phyloP scores from a whole-genome alignment of 2,888 invertebrate genomes.

The Schizotus pectinicornis region DNA sequence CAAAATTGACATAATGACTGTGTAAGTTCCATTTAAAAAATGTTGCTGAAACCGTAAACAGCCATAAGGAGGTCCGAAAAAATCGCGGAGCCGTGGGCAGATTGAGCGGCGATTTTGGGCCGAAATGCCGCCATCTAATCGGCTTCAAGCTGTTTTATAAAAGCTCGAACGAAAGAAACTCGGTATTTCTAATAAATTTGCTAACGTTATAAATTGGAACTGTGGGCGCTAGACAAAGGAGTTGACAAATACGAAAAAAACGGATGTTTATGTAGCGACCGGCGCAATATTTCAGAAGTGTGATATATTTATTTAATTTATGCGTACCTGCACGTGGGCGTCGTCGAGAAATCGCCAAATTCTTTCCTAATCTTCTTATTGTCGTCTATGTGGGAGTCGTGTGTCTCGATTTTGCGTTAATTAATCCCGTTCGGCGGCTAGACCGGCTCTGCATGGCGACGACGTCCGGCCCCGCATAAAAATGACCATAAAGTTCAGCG shows the following conservation, averaged over 20 bases:
- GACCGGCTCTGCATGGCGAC: not conserved
- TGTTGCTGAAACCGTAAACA: too few species aligned
- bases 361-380: not conserved
- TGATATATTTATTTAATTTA: not conserved
- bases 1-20: too few species aligned
- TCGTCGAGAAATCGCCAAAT: not conserved
- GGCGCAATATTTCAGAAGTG: not conserved
- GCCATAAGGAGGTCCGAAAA: too few species aligned
- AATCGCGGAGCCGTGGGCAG: too few species aligned
- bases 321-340: not conserved
- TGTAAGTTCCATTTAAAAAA: too few species aligned
- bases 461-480: slow-evolving; percentile 12
- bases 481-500: slow-evolving; percentile 28
- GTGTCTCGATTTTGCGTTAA: too few species aligned
- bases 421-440: too few species aligned
- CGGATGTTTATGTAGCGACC: too few species aligned
- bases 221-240: slow-evolving; percentile 1
- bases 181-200: not conserved
- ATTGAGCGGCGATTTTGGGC: too few species aligned
- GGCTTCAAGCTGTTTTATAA: slow-evolving; percentile 5
- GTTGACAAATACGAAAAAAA: not conserved
- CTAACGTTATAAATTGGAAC: slow-evolving; percentile 1
- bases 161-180: not conserved
- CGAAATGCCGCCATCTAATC: not conserved
- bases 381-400: not conserved